Base-by-base conservation (phyloP, 2,888 invertebrate species). In the Crepidodera aurea region DNA sequence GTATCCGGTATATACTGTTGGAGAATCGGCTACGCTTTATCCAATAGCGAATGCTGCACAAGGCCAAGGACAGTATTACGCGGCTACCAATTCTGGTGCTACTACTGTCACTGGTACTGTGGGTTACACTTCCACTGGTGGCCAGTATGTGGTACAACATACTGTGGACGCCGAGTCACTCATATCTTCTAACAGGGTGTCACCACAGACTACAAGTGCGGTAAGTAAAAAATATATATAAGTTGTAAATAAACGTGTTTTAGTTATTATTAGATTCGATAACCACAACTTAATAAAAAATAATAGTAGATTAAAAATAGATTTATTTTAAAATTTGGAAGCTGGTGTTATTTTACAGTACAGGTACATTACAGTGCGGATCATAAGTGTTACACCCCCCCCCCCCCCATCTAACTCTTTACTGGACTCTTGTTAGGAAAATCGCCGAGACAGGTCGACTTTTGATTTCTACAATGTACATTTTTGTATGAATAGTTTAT, bases 1-100 rank as follows among this genome's bases (percentile, higher is more conserved):
- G 75, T 89, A 89, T 83, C 91, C 91, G 63, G 90, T 91, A 54
- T 92, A 91, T 76, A 88, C 90, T 46, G 90, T 91, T 65, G 90
- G 88, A 10, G 90, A 90, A 62, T 78, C 81, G 1, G 78, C 79
- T 2, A 79, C 82, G 83, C 82, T 88, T 83, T 79, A 87, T 85
- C 73, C 77, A 8, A 72, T 73, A 68, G 59, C 70, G 10, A 72
- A 70, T 34, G 65, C 74, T 1, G 73, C 69, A 22, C 75, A 86
- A 84, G 74, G 84, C 83, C 77, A 87, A 77, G 89, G 88, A 77
- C 92, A 85, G 79, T 92, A 86, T 79, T 95, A 87, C 82, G 90
- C 88, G 70, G 85, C 87, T 13, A 85, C 86, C 40, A 86, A 86
- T 65, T 84, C 87, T 18, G 87, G 87, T 66, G 86, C 88, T 69